Percentiles rank a stretch among this genome's conserved stretches.
Evolutionary conservation across 2,888 invertebrate species (phyloP).

Genomic region (Drosophila monieri): DNA sequence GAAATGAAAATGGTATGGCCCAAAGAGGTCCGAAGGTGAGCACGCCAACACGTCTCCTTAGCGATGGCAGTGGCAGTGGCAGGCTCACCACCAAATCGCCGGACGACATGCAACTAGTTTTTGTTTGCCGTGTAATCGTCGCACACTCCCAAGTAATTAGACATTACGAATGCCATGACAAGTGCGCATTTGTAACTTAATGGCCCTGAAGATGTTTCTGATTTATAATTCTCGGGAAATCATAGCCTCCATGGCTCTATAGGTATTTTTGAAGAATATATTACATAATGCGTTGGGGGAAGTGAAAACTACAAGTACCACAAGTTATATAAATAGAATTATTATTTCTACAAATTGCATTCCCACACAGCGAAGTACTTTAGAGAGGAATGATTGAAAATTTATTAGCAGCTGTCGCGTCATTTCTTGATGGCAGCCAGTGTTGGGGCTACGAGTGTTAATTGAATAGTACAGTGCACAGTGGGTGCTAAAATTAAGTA

Average conservation of each 20-base stretch:
- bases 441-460: constrained; percentile 12
- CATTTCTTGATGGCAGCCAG: constrained; percentile 7
- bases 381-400: constrained; percentile 26
- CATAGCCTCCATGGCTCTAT: background rate
- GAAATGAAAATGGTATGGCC: constrained; percentile 7
- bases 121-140: no score
- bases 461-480: constrained; percentile 18
- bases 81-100: constrained; percentile 53
- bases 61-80: no score
- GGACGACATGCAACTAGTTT: constrained; percentile 62
- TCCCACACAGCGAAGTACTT: constrained; percentile 1
- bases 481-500: background rate
- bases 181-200: constrained; percentile 44
- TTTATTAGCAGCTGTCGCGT: constrained; percentile 35
- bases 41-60: constrained; percentile 32
- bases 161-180: constrained; percentile 50
- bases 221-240: constrained; percentile 11
- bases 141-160: constrained; percentile 23
- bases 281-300: constrained; percentile 16
- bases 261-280: constrained; percentile 1
- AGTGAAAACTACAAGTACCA: background rate
- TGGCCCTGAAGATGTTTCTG: constrained; percentile 9
- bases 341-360: constrained; percentile 28
- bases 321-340: constrained; percentile 26
- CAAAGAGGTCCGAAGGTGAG: background rate